A percentile compares a stretch with the other conserved stretches of the same genome.
Conservation (phyloP, 2,797 vertebrate genomes). For the Microctenopoma steveboyesi region DNA sequence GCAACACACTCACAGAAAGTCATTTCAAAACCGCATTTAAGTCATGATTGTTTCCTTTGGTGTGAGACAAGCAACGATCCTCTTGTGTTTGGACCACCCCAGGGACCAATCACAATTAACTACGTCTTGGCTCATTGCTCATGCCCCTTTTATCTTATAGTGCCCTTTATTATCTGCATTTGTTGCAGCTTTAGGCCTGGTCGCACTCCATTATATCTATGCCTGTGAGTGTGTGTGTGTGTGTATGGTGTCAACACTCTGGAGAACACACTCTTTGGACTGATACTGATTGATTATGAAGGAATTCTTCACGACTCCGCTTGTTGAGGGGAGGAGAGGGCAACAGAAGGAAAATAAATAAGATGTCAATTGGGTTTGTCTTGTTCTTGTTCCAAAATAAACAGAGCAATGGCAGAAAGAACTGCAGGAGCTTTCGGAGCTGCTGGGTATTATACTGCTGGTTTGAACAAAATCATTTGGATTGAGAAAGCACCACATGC, state of each 20-base stretch:
- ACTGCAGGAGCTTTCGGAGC: slow-evolving; percentile 56
- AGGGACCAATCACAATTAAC: slow-evolving; percentile 82
- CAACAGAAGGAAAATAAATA: slow-evolving; percentile 88
- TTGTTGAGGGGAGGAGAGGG: slow-evolving; percentile 85
- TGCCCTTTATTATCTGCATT: slow-evolving; percentile 86
- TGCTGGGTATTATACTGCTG: slow-evolving; percentile 46
- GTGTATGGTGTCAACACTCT: slow-evolving; percentile 87
- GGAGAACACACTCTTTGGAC: slow-evolving; percentile 80
- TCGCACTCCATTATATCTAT: slow-evolving; percentile 76
- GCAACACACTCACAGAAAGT: not conserved
- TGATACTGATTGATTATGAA: slow-evolving; percentile 86
- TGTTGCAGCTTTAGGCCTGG: slow-evolving; percentile 86
- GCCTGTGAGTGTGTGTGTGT: slow-evolving; percentile 59
- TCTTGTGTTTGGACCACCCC: slow-evolving; percentile 85
- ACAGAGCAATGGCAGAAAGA: slow-evolving; percentile 82
- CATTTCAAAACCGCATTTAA: slow-evolving; percentile 28
- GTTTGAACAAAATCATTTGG: slow-evolving; percentile 61
- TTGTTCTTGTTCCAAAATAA: slow-evolving; percentile 94
- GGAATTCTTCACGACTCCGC: slow-evolving; percentile 87
- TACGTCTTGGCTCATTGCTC: slow-evolving; percentile 87
- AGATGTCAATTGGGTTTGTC: slow-evolving; percentile 87
- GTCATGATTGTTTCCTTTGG: slow-evolving; percentile 38
- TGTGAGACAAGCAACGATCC: slow-evolving; percentile 17
- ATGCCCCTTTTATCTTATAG: slow-evolving; percentile 91
- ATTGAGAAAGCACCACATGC: slow-evolving; percentile 21